phyloP scores from a whole-genome alignment of 2,888 invertebrate genomes.

The Lampropteryx suffumata region DNA sequence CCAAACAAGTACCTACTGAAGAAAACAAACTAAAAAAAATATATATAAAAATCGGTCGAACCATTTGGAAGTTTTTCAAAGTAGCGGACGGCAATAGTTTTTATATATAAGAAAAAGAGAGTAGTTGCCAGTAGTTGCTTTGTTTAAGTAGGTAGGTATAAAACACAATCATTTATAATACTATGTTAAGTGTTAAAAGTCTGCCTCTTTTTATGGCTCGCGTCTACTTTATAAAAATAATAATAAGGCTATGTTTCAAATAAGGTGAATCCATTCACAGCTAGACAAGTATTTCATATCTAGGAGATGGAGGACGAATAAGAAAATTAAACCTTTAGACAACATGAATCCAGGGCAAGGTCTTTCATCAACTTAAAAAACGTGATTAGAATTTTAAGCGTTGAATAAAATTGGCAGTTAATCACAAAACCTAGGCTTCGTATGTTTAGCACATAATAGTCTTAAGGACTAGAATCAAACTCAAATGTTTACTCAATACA shows the following conservation, averaged over 20 bases:
- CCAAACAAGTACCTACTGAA: too few species aligned
- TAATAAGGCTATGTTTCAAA: not conserved
- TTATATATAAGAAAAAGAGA: too few species aligned
- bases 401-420: constrained; percentile 27
- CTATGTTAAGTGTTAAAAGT: too few species aligned
- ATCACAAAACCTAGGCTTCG: constrained; percentile 20
- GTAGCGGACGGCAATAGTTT: too few species aligned
- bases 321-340: constrained; percentile 8
- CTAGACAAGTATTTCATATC: not conserved
- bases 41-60: too few species aligned
- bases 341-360: constrained; percentile 29
- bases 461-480: constrained; percentile 10
- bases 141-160: too few species aligned
- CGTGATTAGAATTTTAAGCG: constrained; percentile 27
- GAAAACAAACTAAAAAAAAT: too few species aligned
- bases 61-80: too few species aligned
- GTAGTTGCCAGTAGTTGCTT: too few species aligned
- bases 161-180: too few species aligned
- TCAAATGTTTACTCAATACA: constrained; percentile 4
- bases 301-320: constrained; percentile 3
- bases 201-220: too few species aligned
- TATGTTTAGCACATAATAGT: constrained; percentile 4
- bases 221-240: not conserved
- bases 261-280: not conserved
- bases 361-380: constrained; percentile 20